Evolutionary conservation across 2,797 vertebrate genomes (phyloP), one percentile per base, ranked within the genome.

Genomic region (Trachurus trachurus): DNA sequence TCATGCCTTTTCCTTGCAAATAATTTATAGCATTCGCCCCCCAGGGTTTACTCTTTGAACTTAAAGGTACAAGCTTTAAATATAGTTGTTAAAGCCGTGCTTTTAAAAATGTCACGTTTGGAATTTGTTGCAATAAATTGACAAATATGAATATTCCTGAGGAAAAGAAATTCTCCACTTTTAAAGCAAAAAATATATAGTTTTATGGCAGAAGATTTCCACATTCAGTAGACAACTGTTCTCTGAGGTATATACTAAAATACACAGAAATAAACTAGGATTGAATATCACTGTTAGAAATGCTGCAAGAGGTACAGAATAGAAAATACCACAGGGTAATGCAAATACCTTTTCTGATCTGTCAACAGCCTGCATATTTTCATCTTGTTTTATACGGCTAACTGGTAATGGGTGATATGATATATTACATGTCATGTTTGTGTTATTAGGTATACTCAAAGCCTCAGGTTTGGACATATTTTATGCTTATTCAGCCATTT

Each of bases 401-500:
- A 94, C 90, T 93, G 92, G 92, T 94, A 94, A 94, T 94, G 92
- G 93, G 81, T 96, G 94, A 95, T 96, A 94, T 97, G 96, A 98
- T 98, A 93, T 95, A 97, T 96, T 94, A 95, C 96, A 94, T 97
- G 97, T 97, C 97, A 97, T 89, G 83, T 92, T 85, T 82, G 93
- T 94, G 88, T 96, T 88, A 93, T 96, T 94, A 96, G 95, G 92
- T 94, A 86, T 95, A 95, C 93, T 89, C 78, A 92, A 92, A 92
- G 89, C 84, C 89, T 96, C 94, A 96, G 94, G 94, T 95, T 96
- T 85, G 91, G 93, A 93, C 91, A 89, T 94, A 95, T 92, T 96
- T 97, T 97, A 95, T 97, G 97, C 97, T 97, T 97, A 97, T 96
- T 97, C 97, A 98, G 97, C 96, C 94, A 93, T 97, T 96, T 97